Evolutionary conservation across 2,113 vertebrate genomes (phyloP), one percentile per base, ranked within the genome.

Genomic region (Apus apus): DNA sequence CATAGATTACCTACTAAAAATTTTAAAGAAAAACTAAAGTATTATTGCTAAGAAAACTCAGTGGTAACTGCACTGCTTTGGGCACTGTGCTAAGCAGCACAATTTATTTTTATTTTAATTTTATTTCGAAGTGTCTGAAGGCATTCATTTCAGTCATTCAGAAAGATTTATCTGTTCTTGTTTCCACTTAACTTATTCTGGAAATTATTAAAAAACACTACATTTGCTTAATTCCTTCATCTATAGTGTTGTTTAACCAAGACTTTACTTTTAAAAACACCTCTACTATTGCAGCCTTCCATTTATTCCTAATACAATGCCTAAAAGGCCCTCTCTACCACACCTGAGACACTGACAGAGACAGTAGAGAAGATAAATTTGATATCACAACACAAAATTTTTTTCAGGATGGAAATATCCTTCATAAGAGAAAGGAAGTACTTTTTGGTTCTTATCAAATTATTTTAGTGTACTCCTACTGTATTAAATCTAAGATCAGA

Each of bases 61-160:
- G 12, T 10, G 74, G 26, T 56, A 79, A 86, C 34, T 86, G 79
- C 85, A 91, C 82, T 72, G 96, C 90, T 78, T 77, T 54, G 53
- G 87, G 90, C 75, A 85, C 64, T 60, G 72, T 29, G 48, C 48
- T 89, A 51, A 54, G 50, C 51, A 71, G 51, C 15, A 73, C 11
- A 11, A 5, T 75, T 62, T 4, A 57, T 73, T 82, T 60, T 1
- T 3, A 83, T 76, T 72, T 80, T 21, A 38, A 17, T 50, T 90
- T 5, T 16, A 53, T 45, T 76, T 67, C 18, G 22, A 78, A 91
- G 27, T 1, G 1, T 36, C 30, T 23, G 60, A 86, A 85, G 64
- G 11, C 8, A 82, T 25, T 36, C 3, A 64, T 57, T 80, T 77
- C 22, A 75, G 23, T 18, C 9, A 34, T 74, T 87, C 61, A 61